Base-by-base conservation (phyloP, 2,888 invertebrate genomes). In the Lagria hirta region DNA sequence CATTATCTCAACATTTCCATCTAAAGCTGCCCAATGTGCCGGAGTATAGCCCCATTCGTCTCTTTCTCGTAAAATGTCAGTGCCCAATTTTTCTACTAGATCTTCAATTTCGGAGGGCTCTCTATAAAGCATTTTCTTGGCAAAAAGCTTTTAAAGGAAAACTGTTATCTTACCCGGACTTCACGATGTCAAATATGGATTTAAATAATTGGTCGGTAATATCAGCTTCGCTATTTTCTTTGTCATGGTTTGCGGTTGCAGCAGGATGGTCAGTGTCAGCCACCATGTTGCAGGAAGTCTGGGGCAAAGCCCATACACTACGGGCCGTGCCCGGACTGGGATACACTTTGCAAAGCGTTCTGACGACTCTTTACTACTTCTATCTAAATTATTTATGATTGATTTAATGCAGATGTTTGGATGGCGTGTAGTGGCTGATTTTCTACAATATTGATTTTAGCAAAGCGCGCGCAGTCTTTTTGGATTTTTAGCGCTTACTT, bases 31-130 rank as follows among this genome's bases (percentile, higher is more conserved):
- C 93, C 93, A 94, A 69, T 94, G 94, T 12, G 91, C 91, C 0
- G 92, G 90, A 1, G 93, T 93, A 70, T 94, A 92, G 10, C 94
- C 94, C 75, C 92, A 92, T 65, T 90, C 88, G 70, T 94, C 94
- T 11, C 92, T 79, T 0, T 86, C 84, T 38, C 84, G 82, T 42
- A 94, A 72, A 41, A 84, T 83, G 66, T 86, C 85, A 10, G 82
- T 76, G 0, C 92, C 91, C 24, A 84, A 78, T 66, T 86, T 86
- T 62, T 93, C 91, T 1, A 92, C 86, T 27, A 90, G 72, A 37
- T 84, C 82, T 68, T 93, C 92, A 22, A 93, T 85, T 52, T 88
- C 89, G 14, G 84, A 79, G 4, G 91, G 83, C 69, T 91, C 88
- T 2, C 89, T 89, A 67, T 14, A 73, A 72, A 44, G 28, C 7